Evolutionary conservation across 2,888 invertebrate genomes (phyloP).

Genomic region (Athripsodes cinereus): DNA sequence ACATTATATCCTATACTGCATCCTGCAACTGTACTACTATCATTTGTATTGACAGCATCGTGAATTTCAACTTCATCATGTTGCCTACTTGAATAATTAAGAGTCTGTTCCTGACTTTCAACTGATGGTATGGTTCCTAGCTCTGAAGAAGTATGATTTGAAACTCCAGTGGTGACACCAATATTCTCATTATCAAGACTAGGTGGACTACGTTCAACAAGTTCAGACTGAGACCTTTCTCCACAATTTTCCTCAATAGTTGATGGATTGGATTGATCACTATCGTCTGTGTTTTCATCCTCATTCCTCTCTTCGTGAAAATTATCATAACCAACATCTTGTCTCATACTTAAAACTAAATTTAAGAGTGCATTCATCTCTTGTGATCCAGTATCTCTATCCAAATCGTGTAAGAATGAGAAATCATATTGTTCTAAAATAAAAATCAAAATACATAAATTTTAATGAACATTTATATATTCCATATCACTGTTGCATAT

Average conservation of each 20-base stretch:
- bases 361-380: slow-evolving; percentile 49
- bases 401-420: slow-evolving; percentile 31
- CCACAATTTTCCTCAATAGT: neutral
- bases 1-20: too few species aligned
- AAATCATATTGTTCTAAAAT: slow-evolving; percentile 20
- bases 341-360: slow-evolving; percentile 45
- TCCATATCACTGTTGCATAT: neutral
- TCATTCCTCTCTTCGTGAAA: slow-evolving; percentile 6
- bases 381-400: slow-evolving; percentile 39
- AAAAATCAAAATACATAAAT: neutral
- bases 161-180: too few species aligned
- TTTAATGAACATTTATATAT: neutral
- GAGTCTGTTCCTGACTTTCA: too few species aligned
- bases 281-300: neutral
- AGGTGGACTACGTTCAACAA: neutral
- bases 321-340: slow-evolving; percentile 39
- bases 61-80: too few species aligned
- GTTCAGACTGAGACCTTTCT: neutral
- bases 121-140: too few species aligned
- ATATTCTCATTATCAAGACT: too few species aligned
- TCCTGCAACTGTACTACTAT: too few species aligned
- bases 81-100: too few species aligned
- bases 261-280: neutral
- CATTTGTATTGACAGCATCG: too few species aligned
- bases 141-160: neutral